Conservation (phyloP, 2,797 vertebrate species). For the Ptychobarbus kaznakovi region DNA sequence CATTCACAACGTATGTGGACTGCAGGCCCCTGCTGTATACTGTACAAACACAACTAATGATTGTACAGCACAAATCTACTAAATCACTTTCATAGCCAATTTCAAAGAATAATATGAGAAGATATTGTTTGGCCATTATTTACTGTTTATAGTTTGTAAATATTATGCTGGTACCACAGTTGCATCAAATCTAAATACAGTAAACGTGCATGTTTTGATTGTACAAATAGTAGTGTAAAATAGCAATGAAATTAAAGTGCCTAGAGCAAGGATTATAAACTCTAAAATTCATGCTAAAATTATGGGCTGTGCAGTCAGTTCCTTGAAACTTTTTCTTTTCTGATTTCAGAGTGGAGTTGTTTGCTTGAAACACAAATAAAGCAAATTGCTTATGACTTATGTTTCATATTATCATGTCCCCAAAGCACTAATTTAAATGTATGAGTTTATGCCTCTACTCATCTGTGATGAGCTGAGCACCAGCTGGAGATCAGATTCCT, state of each 20-base stretch:
- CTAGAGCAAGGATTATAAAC: background rate
- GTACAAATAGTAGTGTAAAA: background rate
- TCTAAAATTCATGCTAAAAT: background rate
- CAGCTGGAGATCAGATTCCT: constrained; percentile 14
- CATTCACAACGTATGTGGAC: too few relatives aligned
- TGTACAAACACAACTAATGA: background rate
- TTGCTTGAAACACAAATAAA: background rate
- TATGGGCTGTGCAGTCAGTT: background rate
- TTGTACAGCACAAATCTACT: background rate
- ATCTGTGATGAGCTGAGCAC: constrained; percentile 8
- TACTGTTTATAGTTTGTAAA: background rate
- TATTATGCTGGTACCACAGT: background rate
- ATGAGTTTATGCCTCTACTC: background rate
- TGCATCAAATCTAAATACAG: background rate
- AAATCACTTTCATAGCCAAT: background rate
- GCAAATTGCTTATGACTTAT: background rate
- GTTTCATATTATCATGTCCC: background rate
- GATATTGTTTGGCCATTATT: too few relatives aligned
- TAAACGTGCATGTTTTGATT: background rate
- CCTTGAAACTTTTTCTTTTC: background rate
- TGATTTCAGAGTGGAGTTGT: background rate
- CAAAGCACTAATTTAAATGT: background rate
- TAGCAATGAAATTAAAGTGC: background rate
- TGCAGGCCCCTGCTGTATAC: too few relatives aligned
- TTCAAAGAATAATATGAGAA: background rate